Base-by-base conservation (phyloP, 2,113 vertebrate species). In the Formicarius rufipectus region DNA sequence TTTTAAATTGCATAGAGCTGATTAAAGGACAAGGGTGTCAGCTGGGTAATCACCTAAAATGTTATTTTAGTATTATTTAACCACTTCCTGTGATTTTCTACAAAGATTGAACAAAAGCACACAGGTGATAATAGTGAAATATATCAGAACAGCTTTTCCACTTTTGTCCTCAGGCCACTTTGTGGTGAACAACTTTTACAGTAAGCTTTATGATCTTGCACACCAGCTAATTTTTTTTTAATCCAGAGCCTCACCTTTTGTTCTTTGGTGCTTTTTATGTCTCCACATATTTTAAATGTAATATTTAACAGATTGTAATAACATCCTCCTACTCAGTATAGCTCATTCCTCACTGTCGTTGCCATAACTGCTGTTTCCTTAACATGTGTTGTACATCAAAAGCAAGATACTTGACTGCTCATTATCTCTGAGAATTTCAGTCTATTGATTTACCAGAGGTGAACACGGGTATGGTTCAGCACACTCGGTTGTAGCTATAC, bases 51-150 rank as follows among this genome's bases (percentile, higher is more conserved):
- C 52, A 31, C 18, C n/a, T 42, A 62, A 73, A 78, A 78, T 59
- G 40, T 69, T 92, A 44, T 33, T 89, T 75, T 92, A 87, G 62
- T 27, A 80, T 78, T 86, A 85, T 66, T 93, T 90, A 74, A 82
- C 55, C 0, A 0, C 30, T 83, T 87, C 37, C 12, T 83, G 16
- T 82, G 91, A 40, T 67, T 90, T 73, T 91, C 45, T 28, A 87
- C 49, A 49, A 39, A 53, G 19, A 27, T 56, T 89, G 92, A 89
- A 78, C 23, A 92, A 77, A 92, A 91, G 39, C 55, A 35, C 27
- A 10, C 30, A 60, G 39, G 37, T 77, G 23, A 87, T 72, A 60
- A 64, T 31, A 17, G 33, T 64, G 44, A 94, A 81, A 79, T 22
- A 19, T 44, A 58, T 39, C n/a, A 59, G 30, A 71, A 87, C 49